Conservation (phyloP, 2,888 invertebrate species). For the Rhodophaea formosa region DNA sequence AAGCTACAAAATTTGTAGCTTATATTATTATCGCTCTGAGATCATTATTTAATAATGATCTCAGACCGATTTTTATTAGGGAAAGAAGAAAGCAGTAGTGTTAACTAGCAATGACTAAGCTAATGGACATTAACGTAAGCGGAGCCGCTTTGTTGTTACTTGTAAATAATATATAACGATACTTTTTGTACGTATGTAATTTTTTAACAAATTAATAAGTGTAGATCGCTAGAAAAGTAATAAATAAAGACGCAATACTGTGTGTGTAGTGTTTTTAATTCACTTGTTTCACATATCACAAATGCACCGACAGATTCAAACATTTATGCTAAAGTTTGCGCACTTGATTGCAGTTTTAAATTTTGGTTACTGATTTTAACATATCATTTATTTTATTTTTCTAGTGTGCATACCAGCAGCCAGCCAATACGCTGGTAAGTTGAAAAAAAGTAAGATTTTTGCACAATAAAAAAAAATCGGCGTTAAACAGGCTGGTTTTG, state of each 20-base stretch:
- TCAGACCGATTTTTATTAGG: too few relatives aligned
- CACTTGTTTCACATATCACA: not conserved
- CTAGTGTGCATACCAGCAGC: conserved; percentile 13
- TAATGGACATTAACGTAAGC: too few relatives aligned
- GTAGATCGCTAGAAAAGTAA: not conserved
- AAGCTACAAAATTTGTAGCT: too few relatives aligned
- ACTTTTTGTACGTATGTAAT: too few relatives aligned
- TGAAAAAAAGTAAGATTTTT: not conserved
- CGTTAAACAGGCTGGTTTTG: too few relatives aligned
- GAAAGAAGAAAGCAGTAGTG: too few relatives aligned
- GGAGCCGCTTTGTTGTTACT: too few relatives aligned
- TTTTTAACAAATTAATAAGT: not conserved
- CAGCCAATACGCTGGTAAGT: conserved; percentile 13
- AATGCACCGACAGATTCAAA: not conserved
- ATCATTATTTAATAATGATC: too few relatives aligned
- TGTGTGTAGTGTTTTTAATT: not conserved
- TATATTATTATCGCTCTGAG: too few relatives aligned
- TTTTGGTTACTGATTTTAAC: not conserved
- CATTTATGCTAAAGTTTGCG: not conserved
- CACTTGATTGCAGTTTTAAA: not conserved
- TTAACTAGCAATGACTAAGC: too few relatives aligned
- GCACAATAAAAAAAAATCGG: too few relatives aligned
- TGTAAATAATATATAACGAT: too few relatives aligned
- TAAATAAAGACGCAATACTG: not conserved
- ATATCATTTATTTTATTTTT: conserved; percentile 3